These are phyloP conservation scores for Acanthis flammea DNA, from an alignment of 2,797 vertebrate genomes.

Conservation along the genomic window DNA sequence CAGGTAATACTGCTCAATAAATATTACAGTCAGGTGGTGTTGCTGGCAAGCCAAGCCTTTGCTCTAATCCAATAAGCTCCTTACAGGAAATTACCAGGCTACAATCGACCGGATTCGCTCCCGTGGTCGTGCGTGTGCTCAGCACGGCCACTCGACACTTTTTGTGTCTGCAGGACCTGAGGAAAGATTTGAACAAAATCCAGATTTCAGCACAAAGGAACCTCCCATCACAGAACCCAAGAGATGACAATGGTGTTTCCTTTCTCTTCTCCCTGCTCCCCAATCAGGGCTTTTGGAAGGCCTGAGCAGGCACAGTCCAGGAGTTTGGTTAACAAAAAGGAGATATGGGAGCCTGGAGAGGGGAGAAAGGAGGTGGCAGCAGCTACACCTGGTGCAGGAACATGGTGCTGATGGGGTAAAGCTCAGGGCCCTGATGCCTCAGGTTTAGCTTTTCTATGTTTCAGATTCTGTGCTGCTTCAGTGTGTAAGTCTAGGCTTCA, in stretches of 20 bases:
- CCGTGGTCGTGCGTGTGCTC: constrained; percentile 10
- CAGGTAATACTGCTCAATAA: constrained; percentile 31
- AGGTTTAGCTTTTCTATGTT: not conserved
- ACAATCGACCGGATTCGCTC: constrained; percentile 78
- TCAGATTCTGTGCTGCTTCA: not conserved
- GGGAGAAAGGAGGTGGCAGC: not conserved
- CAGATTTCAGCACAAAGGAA: not conserved
- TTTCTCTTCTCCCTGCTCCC: not conserved
- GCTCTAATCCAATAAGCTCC: constrained; percentile 80
- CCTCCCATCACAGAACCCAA: not conserved
- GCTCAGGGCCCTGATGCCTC: not conserved
- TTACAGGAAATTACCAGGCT: constrained; percentile 84
- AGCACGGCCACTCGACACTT: not conserved
- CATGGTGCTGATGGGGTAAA: accelerated
- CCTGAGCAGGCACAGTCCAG: not conserved
- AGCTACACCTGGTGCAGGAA: not conserved
- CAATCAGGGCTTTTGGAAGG: not conserved
- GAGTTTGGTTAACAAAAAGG: not conserved
- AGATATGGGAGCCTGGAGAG: accelerated
- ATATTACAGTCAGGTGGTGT: constrained; percentile 56
- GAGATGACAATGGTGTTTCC: accelerated
- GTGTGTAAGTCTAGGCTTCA: accelerated
- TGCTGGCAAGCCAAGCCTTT: constrained; percentile 61
- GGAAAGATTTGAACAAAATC: not conserved
- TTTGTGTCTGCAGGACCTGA: not conserved